Conservation (phyloP, 2,888 invertebrate species). For the Drosophila infuscata region DNA sequence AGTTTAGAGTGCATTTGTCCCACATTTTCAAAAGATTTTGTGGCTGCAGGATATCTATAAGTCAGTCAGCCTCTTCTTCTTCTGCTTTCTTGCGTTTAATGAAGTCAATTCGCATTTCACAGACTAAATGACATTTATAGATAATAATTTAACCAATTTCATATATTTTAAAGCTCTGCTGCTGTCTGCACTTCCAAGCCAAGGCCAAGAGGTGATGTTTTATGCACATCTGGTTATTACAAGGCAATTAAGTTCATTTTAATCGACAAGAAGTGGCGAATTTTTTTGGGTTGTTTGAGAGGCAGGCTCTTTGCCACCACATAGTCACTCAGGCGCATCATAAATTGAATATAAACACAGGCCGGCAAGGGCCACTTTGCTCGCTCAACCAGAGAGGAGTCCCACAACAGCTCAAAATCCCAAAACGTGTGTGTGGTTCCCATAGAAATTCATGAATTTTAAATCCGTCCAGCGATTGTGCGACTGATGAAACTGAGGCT, state of each 20-base stretch:
- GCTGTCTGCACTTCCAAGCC: constrained; percentile 18
- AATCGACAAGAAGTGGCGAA: constrained; percentile 5
- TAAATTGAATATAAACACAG: constrained; percentile 77
- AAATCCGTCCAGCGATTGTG: constrained; percentile 52
- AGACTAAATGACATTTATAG: constrained; percentile 26
- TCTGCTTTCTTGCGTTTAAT: constrained; percentile 17
- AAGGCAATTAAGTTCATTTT: constrained; percentile 17
- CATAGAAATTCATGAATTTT: constrained; percentile 75
- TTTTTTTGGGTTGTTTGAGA: not conserved
- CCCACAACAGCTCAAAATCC: not conserved
- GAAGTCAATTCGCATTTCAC: constrained; percentile 35
- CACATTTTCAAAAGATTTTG: not conserved
- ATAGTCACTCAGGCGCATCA: constrained; percentile 11
- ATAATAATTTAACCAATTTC: constrained; percentile 47
- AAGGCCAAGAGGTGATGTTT: constrained; percentile 45
- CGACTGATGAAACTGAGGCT: constrained; percentile 14
- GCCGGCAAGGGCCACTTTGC: not conserved
- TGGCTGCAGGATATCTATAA: not conserved
- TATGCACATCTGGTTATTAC: not conserved
- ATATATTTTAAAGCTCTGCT: constrained; percentile 22
- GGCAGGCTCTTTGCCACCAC: constrained; percentile 4
- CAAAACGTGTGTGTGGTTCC: constrained; percentile 12
- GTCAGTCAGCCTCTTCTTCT: not conserved
- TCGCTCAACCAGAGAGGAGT: not conserved
- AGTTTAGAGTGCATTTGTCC: not conserved